phyloP scores from a whole-genome alignment of 1,140 invertebrate species.

The Brachionus rubens region DNA sequence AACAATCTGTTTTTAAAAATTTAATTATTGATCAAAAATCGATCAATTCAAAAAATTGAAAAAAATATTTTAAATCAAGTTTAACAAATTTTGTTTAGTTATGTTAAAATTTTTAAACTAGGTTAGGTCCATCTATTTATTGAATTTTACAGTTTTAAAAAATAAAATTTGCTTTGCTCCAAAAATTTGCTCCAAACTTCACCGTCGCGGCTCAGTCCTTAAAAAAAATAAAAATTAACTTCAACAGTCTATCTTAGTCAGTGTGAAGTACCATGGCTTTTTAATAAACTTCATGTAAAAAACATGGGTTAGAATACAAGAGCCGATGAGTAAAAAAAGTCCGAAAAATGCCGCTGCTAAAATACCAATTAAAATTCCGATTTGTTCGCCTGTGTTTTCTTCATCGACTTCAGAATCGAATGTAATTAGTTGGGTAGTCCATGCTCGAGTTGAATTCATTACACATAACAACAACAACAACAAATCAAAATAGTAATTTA shows the following conservation, averaged over 20 bases:
- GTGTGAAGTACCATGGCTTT: not conserved
- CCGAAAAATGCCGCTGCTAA: not conserved
- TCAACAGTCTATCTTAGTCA: not conserved
- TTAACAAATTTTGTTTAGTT: no score
- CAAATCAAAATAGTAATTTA: no score
- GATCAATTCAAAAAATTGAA: no score
- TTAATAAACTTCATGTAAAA: constrained; percentile 1
- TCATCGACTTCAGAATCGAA: not conserved
- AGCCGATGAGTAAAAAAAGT: not conserved
- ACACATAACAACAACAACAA: no score
- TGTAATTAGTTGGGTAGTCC: not conserved
- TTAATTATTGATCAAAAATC: no score
- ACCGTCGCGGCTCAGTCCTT: constrained; percentile 13
- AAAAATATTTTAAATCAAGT: no score
- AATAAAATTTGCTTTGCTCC: no score
- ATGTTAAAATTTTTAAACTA: no score
- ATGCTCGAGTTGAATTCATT: not conserved
- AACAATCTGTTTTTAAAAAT: no score
- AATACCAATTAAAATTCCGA: constrained; percentile 19
- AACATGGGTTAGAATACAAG: not conserved
- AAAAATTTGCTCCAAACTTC: no score
- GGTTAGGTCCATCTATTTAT: no score
- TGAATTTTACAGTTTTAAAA: no score
- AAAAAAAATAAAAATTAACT: not conserved
- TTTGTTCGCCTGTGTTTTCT: not conserved